Conservation (phyloP, 2,113 vertebrate genomes). For the Limanda limanda region DNA sequence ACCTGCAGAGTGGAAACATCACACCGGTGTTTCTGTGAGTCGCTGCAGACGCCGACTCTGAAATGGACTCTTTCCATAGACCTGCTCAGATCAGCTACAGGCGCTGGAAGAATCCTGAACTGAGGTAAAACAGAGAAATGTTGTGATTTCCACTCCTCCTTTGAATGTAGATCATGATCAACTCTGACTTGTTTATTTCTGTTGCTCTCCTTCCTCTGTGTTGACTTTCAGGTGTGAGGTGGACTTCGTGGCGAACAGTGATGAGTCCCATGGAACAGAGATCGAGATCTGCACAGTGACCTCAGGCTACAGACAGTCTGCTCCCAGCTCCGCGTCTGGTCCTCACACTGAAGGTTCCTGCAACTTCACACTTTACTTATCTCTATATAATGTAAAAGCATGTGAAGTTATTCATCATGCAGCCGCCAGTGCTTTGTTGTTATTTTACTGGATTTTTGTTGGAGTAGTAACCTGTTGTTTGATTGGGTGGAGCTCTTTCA, state of each 20-base stretch:
- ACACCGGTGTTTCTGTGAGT: background rate
- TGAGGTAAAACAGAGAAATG: conserved; percentile 35
- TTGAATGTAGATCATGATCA: background rate
- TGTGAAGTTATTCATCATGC: background rate
- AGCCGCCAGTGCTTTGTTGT: background rate
- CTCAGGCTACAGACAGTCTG: background rate
- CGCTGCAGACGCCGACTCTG: background rate
- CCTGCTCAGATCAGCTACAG: conserved; percentile 28
- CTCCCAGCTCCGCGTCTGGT: background rate
- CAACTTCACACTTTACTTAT: too few relatives aligned
- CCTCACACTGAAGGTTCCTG: conserved; percentile 30
- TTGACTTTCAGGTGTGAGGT: conserved; percentile 24
- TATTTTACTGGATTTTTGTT: too few relatives aligned
- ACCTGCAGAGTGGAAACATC: background rate
- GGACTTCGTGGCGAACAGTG: background rate
- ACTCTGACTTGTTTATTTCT: too few relatives aligned
- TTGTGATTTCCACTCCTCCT: background rate
- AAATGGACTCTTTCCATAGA: conserved; percentile 46
- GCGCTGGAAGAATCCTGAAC: conserved; percentile 49
- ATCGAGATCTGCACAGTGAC: conserved; percentile 50
- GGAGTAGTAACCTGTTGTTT: too few relatives aligned
- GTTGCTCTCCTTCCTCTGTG: background rate
- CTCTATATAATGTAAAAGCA: background rate
- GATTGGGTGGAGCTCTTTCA: too few relatives aligned
- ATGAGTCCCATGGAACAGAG: conserved; percentile 50